Evolutionary conservation across 2,113 vertebrate genomes (phyloP).

Genomic region (Archocentrus centrarchus): DNA sequence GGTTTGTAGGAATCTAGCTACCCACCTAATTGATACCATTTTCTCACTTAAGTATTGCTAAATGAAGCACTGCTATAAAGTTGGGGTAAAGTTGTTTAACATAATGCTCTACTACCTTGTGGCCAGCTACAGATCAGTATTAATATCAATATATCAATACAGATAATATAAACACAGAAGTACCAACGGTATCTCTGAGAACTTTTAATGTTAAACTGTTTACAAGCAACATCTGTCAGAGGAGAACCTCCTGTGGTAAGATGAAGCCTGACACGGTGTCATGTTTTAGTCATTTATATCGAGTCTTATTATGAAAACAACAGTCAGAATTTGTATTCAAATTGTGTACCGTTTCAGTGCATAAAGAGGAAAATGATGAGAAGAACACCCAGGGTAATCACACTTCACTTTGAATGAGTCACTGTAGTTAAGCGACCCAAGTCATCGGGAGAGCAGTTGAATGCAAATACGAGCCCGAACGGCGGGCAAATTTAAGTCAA

Average conservation of each 20-base stretch:
- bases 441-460: not conserved
- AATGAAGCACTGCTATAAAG: not conserved
- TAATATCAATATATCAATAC: not conserved
- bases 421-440: not conserved
- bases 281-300: not conserved
- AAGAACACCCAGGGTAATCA: not conserved
- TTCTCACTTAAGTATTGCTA: not conserved
- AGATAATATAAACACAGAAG: not conserved
- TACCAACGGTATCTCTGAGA: not conserved
- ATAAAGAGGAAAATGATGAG: not conserved
- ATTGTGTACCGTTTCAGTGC: not conserved
- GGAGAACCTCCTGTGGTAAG: not conserved
- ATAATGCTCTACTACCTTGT: not conserved
- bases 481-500: not conserved
- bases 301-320: not conserved
- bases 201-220: not conserved
- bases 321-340: not conserved
- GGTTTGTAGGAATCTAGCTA: not conserved
- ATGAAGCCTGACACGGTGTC: not conserved
- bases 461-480: constrained; percentile 1
- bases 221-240: not conserved
- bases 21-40: not conserved
- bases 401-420: not conserved
- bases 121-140: not conserved
- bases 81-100: not conserved